Evolutionary conservation across 2,888 invertebrate genomes (phyloP).

Genomic region (Euplexia lucipara): DNA sequence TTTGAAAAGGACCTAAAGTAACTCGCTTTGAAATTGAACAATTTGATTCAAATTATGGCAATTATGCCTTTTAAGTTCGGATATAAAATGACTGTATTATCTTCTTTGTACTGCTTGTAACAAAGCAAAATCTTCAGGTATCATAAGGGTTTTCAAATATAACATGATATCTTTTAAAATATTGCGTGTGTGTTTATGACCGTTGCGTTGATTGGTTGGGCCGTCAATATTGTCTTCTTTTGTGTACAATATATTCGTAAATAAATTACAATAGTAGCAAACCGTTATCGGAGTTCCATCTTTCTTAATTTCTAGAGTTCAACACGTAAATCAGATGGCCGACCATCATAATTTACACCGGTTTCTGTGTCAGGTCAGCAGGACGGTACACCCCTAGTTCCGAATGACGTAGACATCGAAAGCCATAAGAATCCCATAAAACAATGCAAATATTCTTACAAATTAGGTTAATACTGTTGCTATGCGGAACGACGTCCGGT

Average conservation of each 20-base stretch:
- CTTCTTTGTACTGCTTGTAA: slow-evolving; percentile 30
- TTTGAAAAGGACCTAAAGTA: slow-evolving; percentile 64
- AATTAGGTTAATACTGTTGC: slow-evolving; percentile 80
- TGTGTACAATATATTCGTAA: neutral
- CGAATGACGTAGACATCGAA: slow-evolving; percentile 33
- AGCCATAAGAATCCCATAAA: slow-evolving; percentile 69
- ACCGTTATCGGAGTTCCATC: neutral
- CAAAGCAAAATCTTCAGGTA: slow-evolving; percentile 6
- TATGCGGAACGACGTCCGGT: slow-evolving; percentile 68
- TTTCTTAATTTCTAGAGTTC: slow-evolving; percentile 48
- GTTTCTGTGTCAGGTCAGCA: slow-evolving; percentile 67
- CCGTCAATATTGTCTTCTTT: too few relatives aligned
- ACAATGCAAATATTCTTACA: slow-evolving; percentile 75
- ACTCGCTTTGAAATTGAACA: slow-evolving; percentile 65
- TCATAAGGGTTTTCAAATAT: slow-evolving; percentile 1
- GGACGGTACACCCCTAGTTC: slow-evolving; percentile 54
- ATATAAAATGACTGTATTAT: slow-evolving; percentile 44
- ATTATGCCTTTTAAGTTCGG: slow-evolving; percentile 60
- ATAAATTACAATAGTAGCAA: neutral
- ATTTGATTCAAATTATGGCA: slow-evolving; percentile 67
- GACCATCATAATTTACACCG: slow-evolving; percentile 36
- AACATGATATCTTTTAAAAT: neutral
- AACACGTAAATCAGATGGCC: slow-evolving; percentile 51
- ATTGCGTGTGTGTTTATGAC: slow-evolving; percentile 1
- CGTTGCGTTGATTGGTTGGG: too few relatives aligned